A percentile compares a stretch with the other conserved stretches of the same genome.
Evolutionary conservation across 2,888 invertebrate genomes (phyloP).

Genomic region (Deladenus siricidicola): DNA sequence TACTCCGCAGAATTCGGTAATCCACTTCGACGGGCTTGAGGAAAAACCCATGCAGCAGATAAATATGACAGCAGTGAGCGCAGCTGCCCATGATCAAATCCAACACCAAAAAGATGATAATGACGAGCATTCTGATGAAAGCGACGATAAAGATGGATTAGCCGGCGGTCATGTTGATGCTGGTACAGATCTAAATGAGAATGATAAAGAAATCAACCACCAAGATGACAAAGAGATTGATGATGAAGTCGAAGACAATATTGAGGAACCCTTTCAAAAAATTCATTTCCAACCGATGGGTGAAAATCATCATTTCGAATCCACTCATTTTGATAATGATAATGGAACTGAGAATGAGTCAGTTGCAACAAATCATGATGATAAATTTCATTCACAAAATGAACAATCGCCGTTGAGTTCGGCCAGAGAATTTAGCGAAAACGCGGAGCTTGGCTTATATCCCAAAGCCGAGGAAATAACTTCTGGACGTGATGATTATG

Average conservation of each 20-base stretch:
- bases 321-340: not conserved
- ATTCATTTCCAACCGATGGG: not conserved
- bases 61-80: not conserved
- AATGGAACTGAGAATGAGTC: not conserved
- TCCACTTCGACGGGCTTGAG: not conserved
- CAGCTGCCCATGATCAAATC: not conserved
- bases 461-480: too few relatives aligned
- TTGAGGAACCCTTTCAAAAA: not conserved
- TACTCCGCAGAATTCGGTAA: not conserved
- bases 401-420: too few relatives aligned
- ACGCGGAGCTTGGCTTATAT: too few relatives aligned
- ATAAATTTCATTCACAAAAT: not conserved
- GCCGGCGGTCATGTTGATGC: too few relatives aligned
- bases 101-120: too few relatives aligned
- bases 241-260: not conserved
- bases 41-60: not conserved
- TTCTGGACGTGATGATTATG: too few relatives aligned
- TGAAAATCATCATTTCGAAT: not conserved
- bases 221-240: not conserved
- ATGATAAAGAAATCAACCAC: too few relatives aligned
- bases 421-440: too few relatives aligned
- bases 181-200: too few relatives aligned
- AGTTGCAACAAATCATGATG: not conserved
- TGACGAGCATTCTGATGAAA: too few relatives aligned
- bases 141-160: too few relatives aligned